Conservation (phyloP, 2,888 invertebrate genomes). For the Cheilosia soror region DNA sequence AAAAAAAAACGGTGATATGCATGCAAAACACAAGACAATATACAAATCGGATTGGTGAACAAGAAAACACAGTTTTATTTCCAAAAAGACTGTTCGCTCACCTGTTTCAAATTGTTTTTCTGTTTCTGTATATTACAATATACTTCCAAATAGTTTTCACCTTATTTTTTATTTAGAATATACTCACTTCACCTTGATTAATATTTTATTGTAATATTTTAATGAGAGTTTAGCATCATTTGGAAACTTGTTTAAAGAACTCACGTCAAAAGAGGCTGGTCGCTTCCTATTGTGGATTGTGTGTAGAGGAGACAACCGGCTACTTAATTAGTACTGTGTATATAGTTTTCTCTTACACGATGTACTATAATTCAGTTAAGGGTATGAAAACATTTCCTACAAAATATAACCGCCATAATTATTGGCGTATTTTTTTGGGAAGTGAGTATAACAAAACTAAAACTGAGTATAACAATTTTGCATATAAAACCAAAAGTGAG, state of each 20-base stretch:
- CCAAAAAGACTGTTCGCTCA: constrained; percentile 25
- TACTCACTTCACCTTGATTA: constrained; percentile 15
- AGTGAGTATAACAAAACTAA: too few species aligned
- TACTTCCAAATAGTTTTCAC: neutral
- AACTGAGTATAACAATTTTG: too few species aligned
- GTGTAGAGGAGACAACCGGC: constrained; percentile 9
- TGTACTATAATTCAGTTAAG: neutral
- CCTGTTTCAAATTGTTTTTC: constrained; percentile 48
- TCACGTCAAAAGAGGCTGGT: constrained; percentile 55
- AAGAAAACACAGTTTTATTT: constrained; percentile 4
- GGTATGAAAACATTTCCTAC: neutral
- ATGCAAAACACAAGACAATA: constrained; percentile 11
- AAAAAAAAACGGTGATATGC: constrained; percentile 22
- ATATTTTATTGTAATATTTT: constrained; percentile 28
- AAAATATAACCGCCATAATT: too few species aligned
- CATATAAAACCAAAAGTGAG: too few species aligned
- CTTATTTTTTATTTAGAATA: constrained; percentile 5
- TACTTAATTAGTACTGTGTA: neutral
- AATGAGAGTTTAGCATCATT: constrained; percentile 48
- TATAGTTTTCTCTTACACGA: neutral
- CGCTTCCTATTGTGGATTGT: constrained; percentile 41
- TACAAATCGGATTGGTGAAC: constrained; percentile 12
- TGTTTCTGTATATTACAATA: constrained; percentile 10
- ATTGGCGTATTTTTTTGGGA: too few species aligned
- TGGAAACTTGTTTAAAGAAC: constrained; percentile 53